Base-by-base conservation (phyloP, 2,113 vertebrate genomes). In the Carassius gibelio region DNA sequence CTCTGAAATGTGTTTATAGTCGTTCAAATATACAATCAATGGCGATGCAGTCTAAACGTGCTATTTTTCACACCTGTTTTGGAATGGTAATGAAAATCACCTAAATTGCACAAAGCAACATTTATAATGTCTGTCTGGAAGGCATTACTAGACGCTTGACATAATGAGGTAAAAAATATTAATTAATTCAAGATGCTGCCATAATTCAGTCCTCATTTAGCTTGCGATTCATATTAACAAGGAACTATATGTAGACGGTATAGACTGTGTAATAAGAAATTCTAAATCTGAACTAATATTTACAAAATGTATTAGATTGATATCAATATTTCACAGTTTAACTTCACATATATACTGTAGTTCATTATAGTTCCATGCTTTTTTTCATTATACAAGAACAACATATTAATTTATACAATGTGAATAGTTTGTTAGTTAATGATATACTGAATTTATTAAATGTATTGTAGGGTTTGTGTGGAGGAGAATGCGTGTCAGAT, bases 11-110 rank as follows among this genome's bases (percentile, higher is more conserved):
- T 79, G 75, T 78, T 78, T 38, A 78, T 78, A 59, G 52, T 21
- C 52, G 8, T 78, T 78, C 30, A 78, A 79, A 79, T 79, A 79
- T 62, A 79, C 76, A 79, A 79, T 79, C 14, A 79, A 62, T 62
- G 77, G 57, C 3, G 45, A 23, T 38, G 55, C 57, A 62, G 34
- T 78, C 30, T 61, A 78, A 78, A 61, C 11, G 26, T 79, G 36
- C 36, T 79, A 79, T 62, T 79, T 79, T 62, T 62, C 77, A 79
- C 57, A 79, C 57, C 36, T 79, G 57, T 42, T 79, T 62, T 79
- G 57, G 52, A 79, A 34, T 68, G n/a, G 62, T 50, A 30, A 81
- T 50, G 42, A 50, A 48, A 66, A 66, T 78, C 19, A 8, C 6
- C 38, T 45, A 68, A 4, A 21, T 50, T 81, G 2, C 62, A 66